phyloP scores from a whole-genome alignment of 2,797 vertebrate species.

The Diglossa cyanea region DNA sequence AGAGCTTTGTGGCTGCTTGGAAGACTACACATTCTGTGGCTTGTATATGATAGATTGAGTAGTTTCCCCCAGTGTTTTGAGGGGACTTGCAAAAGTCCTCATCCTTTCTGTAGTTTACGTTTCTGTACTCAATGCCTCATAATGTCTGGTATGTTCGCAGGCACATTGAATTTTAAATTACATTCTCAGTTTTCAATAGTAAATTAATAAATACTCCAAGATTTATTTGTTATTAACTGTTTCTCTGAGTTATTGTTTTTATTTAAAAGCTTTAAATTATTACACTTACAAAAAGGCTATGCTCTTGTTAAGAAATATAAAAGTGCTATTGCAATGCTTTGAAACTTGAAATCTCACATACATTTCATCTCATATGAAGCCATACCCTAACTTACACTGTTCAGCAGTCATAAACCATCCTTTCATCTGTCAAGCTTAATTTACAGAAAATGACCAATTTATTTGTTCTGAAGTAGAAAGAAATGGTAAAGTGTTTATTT shows the following conservation, averaged over 20 bases:
- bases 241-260: not conserved
- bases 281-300: not conserved
- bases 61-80: not conserved
- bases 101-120: not conserved
- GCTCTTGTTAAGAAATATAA: not conserved
- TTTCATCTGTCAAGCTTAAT: conserved; percentile 12
- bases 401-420: not conserved
- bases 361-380: not conserved
- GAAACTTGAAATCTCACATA: not conserved
- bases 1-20: not conserved
- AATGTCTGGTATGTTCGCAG: not conserved
- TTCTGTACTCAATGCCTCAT: not conserved
- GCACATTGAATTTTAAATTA: not conserved
- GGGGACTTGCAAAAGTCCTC: not conserved
- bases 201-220: not conserved
- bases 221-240: not conserved
- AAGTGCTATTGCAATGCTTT: not conserved
- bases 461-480: conserved; percentile 1
- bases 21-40: not conserved
- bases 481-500: not conserved
- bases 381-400: not conserved
- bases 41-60: not conserved
- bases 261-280: not conserved
- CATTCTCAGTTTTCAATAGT: not conserved
- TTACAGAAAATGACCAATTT: not conserved